phyloP scores from a whole-genome alignment of 1,140 invertebrate genomes.

The Platyura marginata region DNA sequence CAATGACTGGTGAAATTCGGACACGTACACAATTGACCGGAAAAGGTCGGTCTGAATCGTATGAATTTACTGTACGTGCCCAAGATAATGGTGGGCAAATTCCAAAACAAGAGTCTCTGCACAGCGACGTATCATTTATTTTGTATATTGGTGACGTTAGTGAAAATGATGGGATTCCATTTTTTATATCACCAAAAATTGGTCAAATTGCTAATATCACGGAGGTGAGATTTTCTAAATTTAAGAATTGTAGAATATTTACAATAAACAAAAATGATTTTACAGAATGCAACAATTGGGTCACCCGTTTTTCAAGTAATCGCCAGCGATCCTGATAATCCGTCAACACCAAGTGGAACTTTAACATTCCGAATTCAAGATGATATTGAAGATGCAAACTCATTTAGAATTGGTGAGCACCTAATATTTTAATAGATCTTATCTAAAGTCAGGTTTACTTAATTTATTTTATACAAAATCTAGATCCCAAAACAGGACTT shows the following conservation, averaged over 20 bases:
- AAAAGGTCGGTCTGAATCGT: conserved; percentile 56
- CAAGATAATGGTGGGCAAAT: conserved; percentile 47
- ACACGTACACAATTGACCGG: conserved; percentile 47
- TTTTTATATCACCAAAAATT: conserved; percentile 46
- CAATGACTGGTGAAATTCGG: conserved; percentile 43
- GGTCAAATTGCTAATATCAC: conserved; percentile 52
- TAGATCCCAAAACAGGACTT: conserved; percentile 43
- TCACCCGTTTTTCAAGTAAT: conserved; percentile 58
- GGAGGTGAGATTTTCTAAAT: conserved; percentile 29
- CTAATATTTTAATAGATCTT: neutral
- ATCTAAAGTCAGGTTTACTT: neutral
- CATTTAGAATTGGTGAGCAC: conserved; percentile 41
- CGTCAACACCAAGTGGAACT: conserved; percentile 49
- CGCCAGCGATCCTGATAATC: conserved; percentile 61
- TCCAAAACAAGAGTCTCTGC: conserved; percentile 25
- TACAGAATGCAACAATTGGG: conserved; percentile 49
- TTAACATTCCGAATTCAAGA: conserved; percentile 53
- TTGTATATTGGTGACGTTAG: conserved; percentile 66
- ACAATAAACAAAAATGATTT: conserved; percentile 3
- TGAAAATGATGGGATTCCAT: conserved; percentile 63
- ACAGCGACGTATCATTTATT: conserved; percentile 38
- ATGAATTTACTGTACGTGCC: conserved; percentile 44
- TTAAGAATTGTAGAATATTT: conserved; percentile 1
- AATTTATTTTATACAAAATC: neutral
- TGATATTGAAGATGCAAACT: conserved; percentile 41